phyloP scores from a whole-genome alignment of 2,888 invertebrate genomes.

The Flexamia atlantica region DNA sequence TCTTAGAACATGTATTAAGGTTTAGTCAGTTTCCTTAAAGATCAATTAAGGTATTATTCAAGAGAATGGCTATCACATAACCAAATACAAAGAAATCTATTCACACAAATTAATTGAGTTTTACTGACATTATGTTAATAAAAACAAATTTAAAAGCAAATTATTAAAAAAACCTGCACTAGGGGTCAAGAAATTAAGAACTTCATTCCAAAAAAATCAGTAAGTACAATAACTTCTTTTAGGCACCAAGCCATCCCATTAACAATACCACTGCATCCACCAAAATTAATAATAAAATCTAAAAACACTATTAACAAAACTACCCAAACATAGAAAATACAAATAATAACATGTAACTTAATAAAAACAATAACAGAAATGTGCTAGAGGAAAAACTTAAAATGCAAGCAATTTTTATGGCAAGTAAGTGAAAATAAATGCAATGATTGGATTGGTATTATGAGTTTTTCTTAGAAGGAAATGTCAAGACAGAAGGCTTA shows the following conservation, averaged over 20 bases:
- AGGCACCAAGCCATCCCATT: constrained; percentile 51
- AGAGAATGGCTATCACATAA: neutral
- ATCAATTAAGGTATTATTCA: neutral
- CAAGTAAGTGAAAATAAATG: constrained; percentile 21
- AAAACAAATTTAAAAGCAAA: neutral
- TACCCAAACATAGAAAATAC: constrained; percentile 55
- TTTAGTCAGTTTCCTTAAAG: neutral
- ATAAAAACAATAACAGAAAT: constrained; percentile 39
- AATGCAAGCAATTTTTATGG: constrained; percentile 22
- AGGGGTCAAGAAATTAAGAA: neutral
- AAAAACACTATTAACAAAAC: constrained; percentile 52
- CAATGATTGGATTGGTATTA: neutral
- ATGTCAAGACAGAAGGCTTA: no score
- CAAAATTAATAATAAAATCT: constrained; percentile 47
- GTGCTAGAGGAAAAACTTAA: constrained; percentile 38
- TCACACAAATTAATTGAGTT: neutral
- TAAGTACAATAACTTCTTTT: constrained; percentile 42
- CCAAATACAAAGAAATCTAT: neutral
- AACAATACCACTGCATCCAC: constrained; percentile 58
- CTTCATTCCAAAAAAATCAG: neutral
- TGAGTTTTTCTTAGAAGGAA: no score
- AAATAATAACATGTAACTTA: constrained; percentile 26
- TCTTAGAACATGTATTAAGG: neutral
- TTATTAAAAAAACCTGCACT: neutral
- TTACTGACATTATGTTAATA: neutral